Evolutionary conservation across 2,888 invertebrate species (phyloP).

Genomic region (Brenthis ino): DNA sequence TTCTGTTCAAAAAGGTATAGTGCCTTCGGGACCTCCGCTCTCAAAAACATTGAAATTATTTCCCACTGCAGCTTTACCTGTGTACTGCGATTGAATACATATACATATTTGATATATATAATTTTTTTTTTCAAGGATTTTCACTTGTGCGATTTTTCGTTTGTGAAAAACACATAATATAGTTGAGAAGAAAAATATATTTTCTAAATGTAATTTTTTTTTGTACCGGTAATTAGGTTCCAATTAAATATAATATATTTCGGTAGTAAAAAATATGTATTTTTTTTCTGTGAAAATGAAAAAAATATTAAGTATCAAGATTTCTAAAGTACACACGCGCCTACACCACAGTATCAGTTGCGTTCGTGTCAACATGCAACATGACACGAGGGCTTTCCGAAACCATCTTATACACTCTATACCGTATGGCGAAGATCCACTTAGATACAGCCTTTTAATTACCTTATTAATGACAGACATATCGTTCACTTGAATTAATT

Average conservation of each 20-base stretch:
- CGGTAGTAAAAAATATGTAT: background rate
- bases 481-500: constrained; percentile 35
- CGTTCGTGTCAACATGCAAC: constrained; percentile 29
- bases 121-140: background rate
- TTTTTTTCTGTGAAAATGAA: background rate
- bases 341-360: constrained; percentile 29
- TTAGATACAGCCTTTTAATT: constrained; percentile 34
- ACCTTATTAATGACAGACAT: constrained; percentile 31
- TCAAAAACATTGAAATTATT: constrained; percentile 48
- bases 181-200: too few species aligned
- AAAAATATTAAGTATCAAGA: background rate
- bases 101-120: constrained; percentile 30
- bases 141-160: too few species aligned
- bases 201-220: too few species aligned
- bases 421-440: constrained; percentile 20
- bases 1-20: constrained; percentile 55
- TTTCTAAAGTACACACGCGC: constrained; percentile 27
- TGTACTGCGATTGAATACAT: constrained; percentile 26
- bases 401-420: constrained; percentile 11
- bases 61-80: constrained; percentile 44
- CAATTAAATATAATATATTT: background rate
- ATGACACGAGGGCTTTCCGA: constrained; percentile 23
- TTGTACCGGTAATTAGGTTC: too few species aligned
- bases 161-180: too few species aligned
- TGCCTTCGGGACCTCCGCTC: constrained; percentile 40